Base-by-base conservation (phyloP, 1,140 invertebrate genomes). In the Meloidogyne chitwoodi region DNA sequence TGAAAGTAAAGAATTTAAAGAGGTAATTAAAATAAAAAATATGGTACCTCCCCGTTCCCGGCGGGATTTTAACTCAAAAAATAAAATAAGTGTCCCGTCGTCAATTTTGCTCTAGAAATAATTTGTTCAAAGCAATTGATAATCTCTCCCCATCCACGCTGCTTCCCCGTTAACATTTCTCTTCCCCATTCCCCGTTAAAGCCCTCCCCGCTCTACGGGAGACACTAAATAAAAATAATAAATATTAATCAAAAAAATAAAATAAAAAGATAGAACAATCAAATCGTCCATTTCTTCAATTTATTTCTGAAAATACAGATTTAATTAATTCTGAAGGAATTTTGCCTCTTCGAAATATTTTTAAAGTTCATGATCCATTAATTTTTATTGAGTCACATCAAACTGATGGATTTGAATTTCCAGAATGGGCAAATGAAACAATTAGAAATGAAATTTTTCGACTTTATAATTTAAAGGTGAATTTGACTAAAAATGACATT, bases 391-490 rank as follows among this genome's bases (percentile, higher is more conserved):
- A 22, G 44, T 38, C 34, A 70, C 68, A 70, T n/a, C 24, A 44
- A 70, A 44, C n/a, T 19, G 68, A 70, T n/a, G 68, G 68, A 70
- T 70, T 70, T 70, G n/a, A 56, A 61, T 2, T 70, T 27, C 68
- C 68, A 6, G 10, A 24, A 19, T 70, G 68, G 68, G 68, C 31
- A 61, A 70, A 44, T 70, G 68, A 70, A 48, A 70, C 68, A n/a
- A 34, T 70, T 27, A 44, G 68, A 1, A 26, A 70, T 8, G 68
- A 70, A 19, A 70, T 70, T 48, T 8, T 44, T 1, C 29, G 38
- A 56, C 38, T 70, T 26, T 70, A 70, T 61, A 70, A 70, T 41
- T 44, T 70, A 19, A 70, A 70, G 38, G 61, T 29, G 19, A 56
- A 16, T 69, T 69, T 56, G 16, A 41, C 22, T 68, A 29, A 34